These are phyloP conservation scores for Cryptocephalus primarius DNA, from an alignment of 2,888 invertebrate species.

Conservation along the genomic window DNA sequence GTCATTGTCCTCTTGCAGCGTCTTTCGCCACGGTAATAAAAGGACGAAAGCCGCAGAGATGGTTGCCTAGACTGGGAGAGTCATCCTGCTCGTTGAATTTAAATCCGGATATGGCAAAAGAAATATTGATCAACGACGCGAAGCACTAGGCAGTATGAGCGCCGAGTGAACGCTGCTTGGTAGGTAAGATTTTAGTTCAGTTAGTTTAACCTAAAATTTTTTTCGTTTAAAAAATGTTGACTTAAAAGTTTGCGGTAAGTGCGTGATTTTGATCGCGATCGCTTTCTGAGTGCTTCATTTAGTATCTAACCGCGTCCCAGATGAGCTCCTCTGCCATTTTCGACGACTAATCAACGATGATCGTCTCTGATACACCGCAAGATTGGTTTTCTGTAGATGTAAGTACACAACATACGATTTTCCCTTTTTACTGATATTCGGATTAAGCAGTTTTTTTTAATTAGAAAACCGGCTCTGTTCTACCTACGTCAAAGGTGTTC, in stretches of 20 bases:
- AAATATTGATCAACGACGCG: not conserved
- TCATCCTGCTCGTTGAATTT: not conserved
- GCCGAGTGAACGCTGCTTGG: not conserved
- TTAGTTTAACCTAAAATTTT: slow-evolving; percentile 25
- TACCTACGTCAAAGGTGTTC: no score
- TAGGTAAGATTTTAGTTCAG: slow-evolving; percentile 23
- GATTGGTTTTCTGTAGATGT: slow-evolving; percentile 25
- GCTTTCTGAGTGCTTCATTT: slow-evolving; percentile 4
- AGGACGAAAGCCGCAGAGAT: not conserved
- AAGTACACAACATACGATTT: slow-evolving; percentile 12
- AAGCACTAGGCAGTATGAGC: not conserved
- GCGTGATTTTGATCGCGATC: slow-evolving; percentile 8
- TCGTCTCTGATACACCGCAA: slow-evolving; percentile 20
- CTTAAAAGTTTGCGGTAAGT: slow-evolving; percentile 12
- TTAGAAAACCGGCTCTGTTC: no score
- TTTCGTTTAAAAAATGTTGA: slow-evolving; percentile 18
- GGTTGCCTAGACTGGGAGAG: not conserved
- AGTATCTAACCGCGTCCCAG: not conserved
- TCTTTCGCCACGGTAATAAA: no score
- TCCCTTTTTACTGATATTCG: not conserved
- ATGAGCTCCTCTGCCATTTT: not conserved
- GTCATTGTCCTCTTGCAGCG: no score
- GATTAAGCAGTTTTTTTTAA: no score
- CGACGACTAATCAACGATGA: slow-evolving; percentile 9
- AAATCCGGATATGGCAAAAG: not conserved